Conservation (phyloP, 2,113 vertebrate species). For the Xyrauchen texanus region DNA sequence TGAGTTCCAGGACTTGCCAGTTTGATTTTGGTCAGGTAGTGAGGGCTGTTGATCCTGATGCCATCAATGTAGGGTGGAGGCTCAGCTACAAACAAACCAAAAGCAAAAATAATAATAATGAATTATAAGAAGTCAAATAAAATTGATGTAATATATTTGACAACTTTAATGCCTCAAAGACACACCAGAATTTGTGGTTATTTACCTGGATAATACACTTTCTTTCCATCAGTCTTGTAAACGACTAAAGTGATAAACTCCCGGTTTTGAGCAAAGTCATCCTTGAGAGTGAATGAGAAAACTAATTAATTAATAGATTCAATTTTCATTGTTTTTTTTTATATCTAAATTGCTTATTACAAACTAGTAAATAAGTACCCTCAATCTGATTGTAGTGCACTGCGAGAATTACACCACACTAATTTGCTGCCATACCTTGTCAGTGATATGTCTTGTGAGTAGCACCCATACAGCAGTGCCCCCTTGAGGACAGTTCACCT, state of each 20-base stretch:
- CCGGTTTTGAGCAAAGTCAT: constrained; percentile 96
- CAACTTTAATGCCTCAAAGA: not conserved
- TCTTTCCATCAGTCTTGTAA: constrained; percentile 95
- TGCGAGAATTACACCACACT: not conserved
- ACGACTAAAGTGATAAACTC: constrained; percentile 98
- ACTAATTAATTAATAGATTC: not conserved
- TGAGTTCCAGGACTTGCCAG: constrained; percentile 86
- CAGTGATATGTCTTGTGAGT: constrained; percentile 97
- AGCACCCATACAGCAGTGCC: constrained; percentile 95
- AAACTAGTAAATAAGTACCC: not conserved
- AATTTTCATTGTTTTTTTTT: too few species aligned
- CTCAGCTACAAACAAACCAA: constrained; percentile 76
- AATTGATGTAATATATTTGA: too few species aligned
- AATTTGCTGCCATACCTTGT: constrained; percentile 81
- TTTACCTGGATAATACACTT: constrained; percentile 96
- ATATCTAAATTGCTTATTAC: too few species aligned
- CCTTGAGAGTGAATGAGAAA: constrained; percentile 71
- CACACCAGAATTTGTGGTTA: not conserved
- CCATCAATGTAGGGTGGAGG: constrained; percentile 95
- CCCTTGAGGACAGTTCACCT: constrained; percentile 94
- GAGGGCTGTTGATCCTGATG: constrained; percentile 98
- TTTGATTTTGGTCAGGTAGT: constrained; percentile 95
- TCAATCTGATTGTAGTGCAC: not conserved
- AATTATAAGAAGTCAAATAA: not conserved
- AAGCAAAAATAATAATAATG: not conserved